Evolutionary conservation across 1,140 invertebrate species (phyloP).

Genomic region (Melanaphis sacchari): DNA sequence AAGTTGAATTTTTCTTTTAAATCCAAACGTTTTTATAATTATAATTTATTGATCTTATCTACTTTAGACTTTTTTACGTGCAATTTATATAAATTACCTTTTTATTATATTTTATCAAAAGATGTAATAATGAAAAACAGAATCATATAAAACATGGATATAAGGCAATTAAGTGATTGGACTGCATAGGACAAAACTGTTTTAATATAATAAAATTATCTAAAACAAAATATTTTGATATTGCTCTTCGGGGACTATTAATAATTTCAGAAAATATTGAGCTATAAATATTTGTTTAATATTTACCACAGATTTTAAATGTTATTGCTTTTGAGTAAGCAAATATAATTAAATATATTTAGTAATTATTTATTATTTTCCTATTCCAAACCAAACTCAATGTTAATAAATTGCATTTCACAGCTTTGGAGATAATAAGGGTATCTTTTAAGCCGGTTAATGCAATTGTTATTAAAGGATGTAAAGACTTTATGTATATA

Average conservation of each 20-base stretch:
- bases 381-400: neutral
- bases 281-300: neutral
- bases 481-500: neutral
- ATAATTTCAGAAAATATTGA: neutral
- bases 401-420: conserved; percentile 23
- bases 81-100: neutral
- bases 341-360: conserved; percentile 20
- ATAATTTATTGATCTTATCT: neutral
- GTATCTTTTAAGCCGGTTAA: conserved; percentile 22
- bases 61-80: neutral
- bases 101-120: neutral
- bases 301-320: neutral
- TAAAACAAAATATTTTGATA: neutral
- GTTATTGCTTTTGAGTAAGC: neutral
- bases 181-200: neutral
- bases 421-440: conserved; percentile 28
- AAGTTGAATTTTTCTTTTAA: neutral
- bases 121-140: too few species aligned
- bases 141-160: neutral
- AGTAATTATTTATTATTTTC: neutral
- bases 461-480: conserved; percentile 27
- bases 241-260: neutral
- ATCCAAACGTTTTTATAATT: neutral
- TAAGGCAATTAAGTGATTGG: neutral
- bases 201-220: neutral